These are phyloP conservation scores for Callocephalon fimbriatum DNA, from an alignment of 2,113 vertebrate species.

Conservation along the genomic window DNA sequence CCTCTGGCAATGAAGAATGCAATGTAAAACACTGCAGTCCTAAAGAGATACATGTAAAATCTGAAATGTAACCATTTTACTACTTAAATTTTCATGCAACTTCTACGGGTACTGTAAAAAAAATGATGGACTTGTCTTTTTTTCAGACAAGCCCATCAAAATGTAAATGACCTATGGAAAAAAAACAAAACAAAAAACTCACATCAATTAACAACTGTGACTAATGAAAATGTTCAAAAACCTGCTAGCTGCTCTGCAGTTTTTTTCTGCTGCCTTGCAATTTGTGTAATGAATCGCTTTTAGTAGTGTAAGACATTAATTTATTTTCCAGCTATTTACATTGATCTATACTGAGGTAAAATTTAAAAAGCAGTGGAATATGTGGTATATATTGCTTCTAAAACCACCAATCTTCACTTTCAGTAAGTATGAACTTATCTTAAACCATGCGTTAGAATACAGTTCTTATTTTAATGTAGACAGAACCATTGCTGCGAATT, in stretches of 20 bases:
- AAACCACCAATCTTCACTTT: not conserved
- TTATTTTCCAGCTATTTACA: not conserved
- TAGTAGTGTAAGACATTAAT: not conserved
- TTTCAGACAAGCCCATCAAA: not conserved
- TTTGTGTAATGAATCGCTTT: not conserved
- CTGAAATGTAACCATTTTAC: not conserved
- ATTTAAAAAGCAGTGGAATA: not conserved
- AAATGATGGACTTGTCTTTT: not conserved
- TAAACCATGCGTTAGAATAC: not conserved
- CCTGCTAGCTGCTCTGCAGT: not conserved
- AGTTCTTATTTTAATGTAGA: not conserved
- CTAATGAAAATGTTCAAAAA: not conserved
- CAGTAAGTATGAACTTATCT: not conserved
- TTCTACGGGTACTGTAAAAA: not conserved
- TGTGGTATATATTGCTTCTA: not conserved
- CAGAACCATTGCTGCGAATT: not conserved
- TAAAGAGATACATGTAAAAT: not conserved
- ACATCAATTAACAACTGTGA: not conserved
- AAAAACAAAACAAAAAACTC: fast-evolving
- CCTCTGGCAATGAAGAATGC: not conserved
- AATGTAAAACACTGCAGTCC: not conserved
- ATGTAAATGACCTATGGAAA: not conserved
- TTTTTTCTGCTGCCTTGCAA: not conserved
- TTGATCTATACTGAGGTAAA: not conserved
- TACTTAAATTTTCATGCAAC: not conserved